Conservation (phyloP, 2,113 vertebrate species). For the Manacus vitellinus region DNA sequence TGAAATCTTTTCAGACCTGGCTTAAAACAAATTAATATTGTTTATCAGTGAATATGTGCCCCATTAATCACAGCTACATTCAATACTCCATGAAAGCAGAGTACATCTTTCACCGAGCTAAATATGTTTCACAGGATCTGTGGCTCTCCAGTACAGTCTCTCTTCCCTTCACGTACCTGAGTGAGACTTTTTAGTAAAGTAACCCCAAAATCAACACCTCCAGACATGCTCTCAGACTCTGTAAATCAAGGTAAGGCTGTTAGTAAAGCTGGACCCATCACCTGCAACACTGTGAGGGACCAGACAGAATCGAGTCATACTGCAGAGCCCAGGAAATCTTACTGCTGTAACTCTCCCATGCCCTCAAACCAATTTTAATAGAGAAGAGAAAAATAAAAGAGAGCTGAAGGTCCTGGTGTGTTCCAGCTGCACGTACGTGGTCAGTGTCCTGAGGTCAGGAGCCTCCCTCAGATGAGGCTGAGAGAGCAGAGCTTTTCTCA, state of each 20-base stretch:
- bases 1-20: constrained; percentile 52
- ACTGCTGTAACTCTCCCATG: neutral
- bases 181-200: neutral
- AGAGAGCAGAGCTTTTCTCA: neutral
- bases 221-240: neutral
- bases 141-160: neutral
- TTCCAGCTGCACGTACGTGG: accelerated
- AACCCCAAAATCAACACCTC: neutral
- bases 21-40: constrained; percentile 61
- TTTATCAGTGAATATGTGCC: constrained; percentile 52
- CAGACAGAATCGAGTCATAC: neutral
- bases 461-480: neutral
- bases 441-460: neutral
- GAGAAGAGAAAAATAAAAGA: neutral
- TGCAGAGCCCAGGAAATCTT: neutral
- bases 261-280: neutral
- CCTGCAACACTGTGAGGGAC: neutral
- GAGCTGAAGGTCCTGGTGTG: neutral
- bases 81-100: constrained; percentile 35
- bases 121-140: neutral
- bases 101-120: constrained; percentile 39
- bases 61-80: constrained; percentile 64
- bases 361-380: neutral
- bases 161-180: neutral
- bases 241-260: neutral